A percentile compares a stretch with the other conserved stretches of the same genome.
phyloP scores from a whole-genome alignment of 2,113 vertebrate species.

The Prunella fulvescens region DNA sequence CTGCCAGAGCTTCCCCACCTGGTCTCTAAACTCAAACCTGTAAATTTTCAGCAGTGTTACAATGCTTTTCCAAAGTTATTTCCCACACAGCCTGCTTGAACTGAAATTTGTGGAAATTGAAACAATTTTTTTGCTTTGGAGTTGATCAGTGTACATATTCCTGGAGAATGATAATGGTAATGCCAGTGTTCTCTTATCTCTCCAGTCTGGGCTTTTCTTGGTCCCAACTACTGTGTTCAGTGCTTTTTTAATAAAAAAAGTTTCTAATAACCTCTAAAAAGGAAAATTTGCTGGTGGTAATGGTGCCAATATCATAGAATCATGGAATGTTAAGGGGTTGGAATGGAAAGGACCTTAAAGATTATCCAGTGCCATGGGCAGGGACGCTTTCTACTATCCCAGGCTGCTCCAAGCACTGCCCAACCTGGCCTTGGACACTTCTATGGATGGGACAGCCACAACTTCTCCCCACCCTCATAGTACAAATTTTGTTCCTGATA shows the following conservation, averaged over 20 bases:
- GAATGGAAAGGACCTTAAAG: not conserved
- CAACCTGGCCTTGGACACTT: rapidly evolving
- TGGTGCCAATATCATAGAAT: not conserved
- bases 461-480: not conserved
- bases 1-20: rapidly evolving
- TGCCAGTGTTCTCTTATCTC: not conserved
- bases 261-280: not conserved
- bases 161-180: not conserved
- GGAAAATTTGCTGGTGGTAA: not conserved
- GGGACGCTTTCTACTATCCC: not conserved
- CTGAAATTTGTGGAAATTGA: not conserved
- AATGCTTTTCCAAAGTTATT: not conserved
- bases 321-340: not conserved
- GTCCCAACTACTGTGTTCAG: not conserved
- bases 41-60: not conserved
- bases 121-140: not conserved
- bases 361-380: not conserved
- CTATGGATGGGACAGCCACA: not conserved
- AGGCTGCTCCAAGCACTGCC: not conserved
- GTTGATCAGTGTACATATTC: rapidly evolving
- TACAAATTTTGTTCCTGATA: not conserved
- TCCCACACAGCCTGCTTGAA: not conserved
- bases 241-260: not conserved
- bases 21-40: not conserved
- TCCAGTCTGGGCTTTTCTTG: not conserved